Evolutionary conservation across 2,113 vertebrate genomes (phyloP).

Genomic region (Rhegmatorhina hoffmannsi): DNA sequence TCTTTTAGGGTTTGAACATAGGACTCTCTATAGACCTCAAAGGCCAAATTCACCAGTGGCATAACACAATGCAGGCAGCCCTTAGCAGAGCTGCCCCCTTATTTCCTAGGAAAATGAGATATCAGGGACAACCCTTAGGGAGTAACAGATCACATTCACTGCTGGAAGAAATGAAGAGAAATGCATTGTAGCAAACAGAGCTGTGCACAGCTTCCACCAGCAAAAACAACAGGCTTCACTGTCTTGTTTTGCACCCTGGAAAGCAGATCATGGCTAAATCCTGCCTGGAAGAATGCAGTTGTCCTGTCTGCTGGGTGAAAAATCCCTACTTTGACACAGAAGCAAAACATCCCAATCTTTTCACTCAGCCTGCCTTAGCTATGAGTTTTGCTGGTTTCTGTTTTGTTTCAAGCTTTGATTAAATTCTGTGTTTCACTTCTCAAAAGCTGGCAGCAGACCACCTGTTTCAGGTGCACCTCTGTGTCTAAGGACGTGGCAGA

Average conservation of each 20-base stretch:
- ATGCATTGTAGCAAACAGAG: neutral
- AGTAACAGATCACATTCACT: neutral
- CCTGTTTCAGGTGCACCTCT: neutral
- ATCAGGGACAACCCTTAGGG: neutral
- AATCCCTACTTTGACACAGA: neutral
- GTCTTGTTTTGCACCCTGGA: neutral
- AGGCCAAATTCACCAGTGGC: neutral
- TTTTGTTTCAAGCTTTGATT: neutral
- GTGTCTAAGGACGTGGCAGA: neutral
- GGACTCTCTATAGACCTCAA: neutral
- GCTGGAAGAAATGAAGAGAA: neutral
- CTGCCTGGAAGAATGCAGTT: neutral
- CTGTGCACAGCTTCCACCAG: neutral
- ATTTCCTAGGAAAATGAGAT: neutral
- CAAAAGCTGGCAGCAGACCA: neutral
- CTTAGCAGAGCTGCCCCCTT: neutral
- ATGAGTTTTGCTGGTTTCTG: rapidly evolving
- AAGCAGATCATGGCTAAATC: neutral
- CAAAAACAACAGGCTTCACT: neutral
- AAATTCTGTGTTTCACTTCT: neutral
- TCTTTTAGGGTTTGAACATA: neutral
- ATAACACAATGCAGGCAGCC: neutral
- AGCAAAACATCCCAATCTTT: neutral
- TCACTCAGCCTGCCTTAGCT: neutral
- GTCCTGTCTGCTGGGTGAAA: neutral